These are phyloP conservation scores for Pheosia tremula DNA, from an alignment of 2,888 invertebrate genomes.

Conservation along the genomic window DNA sequence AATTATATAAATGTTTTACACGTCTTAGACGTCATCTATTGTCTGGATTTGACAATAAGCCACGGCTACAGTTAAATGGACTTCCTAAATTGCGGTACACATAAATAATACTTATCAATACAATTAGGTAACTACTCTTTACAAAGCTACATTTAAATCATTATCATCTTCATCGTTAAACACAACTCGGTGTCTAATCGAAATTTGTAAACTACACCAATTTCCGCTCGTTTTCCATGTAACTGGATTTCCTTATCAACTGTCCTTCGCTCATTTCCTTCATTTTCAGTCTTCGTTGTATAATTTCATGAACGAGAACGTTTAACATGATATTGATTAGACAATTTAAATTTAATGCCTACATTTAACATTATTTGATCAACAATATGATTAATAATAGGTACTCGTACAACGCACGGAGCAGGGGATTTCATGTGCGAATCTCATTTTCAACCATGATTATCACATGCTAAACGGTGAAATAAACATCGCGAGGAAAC, in stretches of 20 bases:
- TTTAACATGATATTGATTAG: slow-evolving; percentile 9
- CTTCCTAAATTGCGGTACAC: background rate
- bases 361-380: background rate
- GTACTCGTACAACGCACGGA: background rate
- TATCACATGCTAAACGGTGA: no score
- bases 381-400: background rate
- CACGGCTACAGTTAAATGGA: no score
- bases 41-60: no score
- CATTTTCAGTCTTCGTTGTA: slow-evolving; percentile 22
- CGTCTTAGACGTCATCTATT: no score
- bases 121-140: background rate
- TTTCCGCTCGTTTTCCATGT: slow-evolving; percentile 40
- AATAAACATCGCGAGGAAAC: no score
- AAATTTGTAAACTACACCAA: slow-evolving; percentile 30
- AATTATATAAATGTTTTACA: no score
- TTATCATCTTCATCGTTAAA: background rate
- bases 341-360: background rate
- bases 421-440: no score
- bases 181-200: slow-evolving; percentile 17
- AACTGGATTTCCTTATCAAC: slow-evolving; percentile 41
- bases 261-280: slow-evolving; percentile 44
- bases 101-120: background rate
- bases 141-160: background rate
- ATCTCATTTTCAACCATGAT: no score
- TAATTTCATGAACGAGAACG: slow-evolving; percentile 26